Base-by-base conservation (phyloP, 2,797 vertebrate genomes). In the Xenopus petersii region DNA sequence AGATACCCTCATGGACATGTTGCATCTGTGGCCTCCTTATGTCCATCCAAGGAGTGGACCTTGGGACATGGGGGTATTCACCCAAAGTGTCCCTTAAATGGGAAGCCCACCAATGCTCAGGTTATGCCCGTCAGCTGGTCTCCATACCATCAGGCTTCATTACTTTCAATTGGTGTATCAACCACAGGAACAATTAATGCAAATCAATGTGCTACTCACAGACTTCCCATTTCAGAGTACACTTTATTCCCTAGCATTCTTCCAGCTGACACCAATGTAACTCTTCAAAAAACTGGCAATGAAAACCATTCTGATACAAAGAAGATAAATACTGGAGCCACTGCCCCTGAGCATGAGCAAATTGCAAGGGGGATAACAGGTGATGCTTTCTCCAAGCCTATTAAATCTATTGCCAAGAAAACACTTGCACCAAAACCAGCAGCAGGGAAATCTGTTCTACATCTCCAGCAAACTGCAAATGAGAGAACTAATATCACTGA, bases 311-410 rank as follows among this genome's bases (percentile, higher is more conserved):
- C 60, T n/a, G 90, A 75, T 88, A 92, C 83, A 86, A 93, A 80
- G 87, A 90, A 77, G 89, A 89, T 81, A 91, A 92, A 93, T 81
- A 93, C 82, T 0, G 89, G 90, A 77, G 91, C 90, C 61, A 92
- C 93, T 24, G 74, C 93, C 71, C 90, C 92, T 12, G 96, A 95
- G 75, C 91, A 94, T 13, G 94, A 96, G 58, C 88, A 93, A 24
- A 93, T 89, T 1, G 87, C 93, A 60, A 96, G 95, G 87, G 92
- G 91, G 83, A 95, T 94, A 87, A 85, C 88, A 75, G 90, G 94
- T 12, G 93, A 93, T 81, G 88, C 90, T n/a, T 83, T 92, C 66
- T 85, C 88, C 16, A 88, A 91, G 79, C 82, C 87, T 16, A 87
- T 72, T 0, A 93, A 96, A 81, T 89, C 88, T 48, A 87, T 86